Evolutionary conservation across 2,888 invertebrate genomes (phyloP).

Genomic region (Atrina japonica): DNA sequence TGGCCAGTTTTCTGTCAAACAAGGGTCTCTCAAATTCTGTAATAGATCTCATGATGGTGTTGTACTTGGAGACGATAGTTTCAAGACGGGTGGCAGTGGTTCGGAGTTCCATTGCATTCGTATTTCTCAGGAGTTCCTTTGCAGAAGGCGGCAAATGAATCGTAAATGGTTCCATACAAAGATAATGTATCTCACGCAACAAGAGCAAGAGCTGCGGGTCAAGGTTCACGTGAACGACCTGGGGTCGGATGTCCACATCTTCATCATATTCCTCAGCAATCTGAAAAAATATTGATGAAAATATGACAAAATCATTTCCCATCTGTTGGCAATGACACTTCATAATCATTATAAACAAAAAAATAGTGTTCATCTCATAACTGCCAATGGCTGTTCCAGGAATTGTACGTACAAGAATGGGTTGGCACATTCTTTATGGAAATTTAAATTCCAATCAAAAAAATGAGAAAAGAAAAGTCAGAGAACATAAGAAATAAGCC

Average conservation of each 20-base stretch:
- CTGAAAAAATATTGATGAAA: slow-evolving; percentile 61
- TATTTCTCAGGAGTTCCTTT: slow-evolving; percentile 76
- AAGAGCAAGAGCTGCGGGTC: slow-evolving; percentile 78
- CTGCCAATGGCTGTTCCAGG: too few species aligned
- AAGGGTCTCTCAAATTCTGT: slow-evolving; percentile 78
- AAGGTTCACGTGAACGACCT: slow-evolving; percentile 78
- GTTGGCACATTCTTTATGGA: too few species aligned
- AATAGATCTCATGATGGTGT: slow-evolving; percentile 78
- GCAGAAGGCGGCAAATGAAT: slow-evolving; percentile 72
- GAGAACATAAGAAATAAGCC: too few species aligned
- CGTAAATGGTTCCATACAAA: slow-evolving; percentile 77
- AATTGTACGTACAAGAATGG: too few species aligned
- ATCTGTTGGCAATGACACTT: too few species aligned
- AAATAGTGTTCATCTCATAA: too few species aligned
- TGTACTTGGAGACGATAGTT: slow-evolving; percentile 79
- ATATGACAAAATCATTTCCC: too few species aligned
- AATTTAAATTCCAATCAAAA: too few species aligned
- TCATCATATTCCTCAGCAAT: slow-evolving; percentile 79
- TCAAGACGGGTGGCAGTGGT: slow-evolving; percentile 78
- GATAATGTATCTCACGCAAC: slow-evolving; percentile 78
- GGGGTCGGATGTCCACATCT: slow-evolving; percentile 75
- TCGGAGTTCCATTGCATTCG: slow-evolving; percentile 72
- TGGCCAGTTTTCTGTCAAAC: slow-evolving; percentile 78
- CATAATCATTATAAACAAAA: neutral
- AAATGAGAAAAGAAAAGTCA: too few species aligned